Conservation (phyloP, 2,797 vertebrate species). For the Manis pentadactyla region DNA sequence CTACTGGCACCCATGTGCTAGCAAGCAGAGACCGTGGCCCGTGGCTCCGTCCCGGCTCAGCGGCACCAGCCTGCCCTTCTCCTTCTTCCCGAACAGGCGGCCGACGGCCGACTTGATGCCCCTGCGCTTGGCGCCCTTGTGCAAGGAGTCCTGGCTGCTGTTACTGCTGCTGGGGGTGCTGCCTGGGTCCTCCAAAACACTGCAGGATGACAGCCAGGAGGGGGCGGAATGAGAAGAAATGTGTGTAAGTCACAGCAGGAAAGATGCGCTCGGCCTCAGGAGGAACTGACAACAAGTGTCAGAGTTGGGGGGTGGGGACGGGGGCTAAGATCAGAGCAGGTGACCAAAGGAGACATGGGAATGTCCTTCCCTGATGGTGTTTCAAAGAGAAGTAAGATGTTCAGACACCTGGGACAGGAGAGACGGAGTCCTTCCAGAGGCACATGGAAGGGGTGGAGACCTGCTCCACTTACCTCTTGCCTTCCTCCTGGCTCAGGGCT, state of each 20-base stretch:
- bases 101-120: conserved; percentile 98
- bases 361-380: not conserved
- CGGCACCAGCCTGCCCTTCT: conserved; percentile 94
- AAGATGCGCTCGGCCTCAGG: not conserved
- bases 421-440: not conserved
- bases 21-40: conserved; percentile 85
- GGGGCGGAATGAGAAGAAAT: conserved; percentile 71
- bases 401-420: not conserved
- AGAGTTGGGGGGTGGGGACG: not conserved
- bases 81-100: conserved; percentile 97
- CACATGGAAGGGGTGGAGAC: not conserved
- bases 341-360: not conserved
- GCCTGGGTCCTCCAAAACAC: conserved; percentile 87
- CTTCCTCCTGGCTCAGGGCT: conserved; percentile 95
- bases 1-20: not conserved
- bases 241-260: not conserved
- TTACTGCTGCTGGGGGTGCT: conserved; percentile 88
- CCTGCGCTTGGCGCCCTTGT: conserved; percentile 94
- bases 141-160: conserved; percentile 89
- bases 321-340: not conserved
- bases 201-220: conserved; percentile 73
- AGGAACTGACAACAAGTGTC: not conserved
- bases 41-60: conserved; percentile 91
- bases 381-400: not conserved
- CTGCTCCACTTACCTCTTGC: conserved; percentile 90